Evolutionary conservation across 1,140 invertebrate species (phyloP), one percentile per base, ranked within the genome.

Genomic region (Teleogryllus occipitalis): DNA sequence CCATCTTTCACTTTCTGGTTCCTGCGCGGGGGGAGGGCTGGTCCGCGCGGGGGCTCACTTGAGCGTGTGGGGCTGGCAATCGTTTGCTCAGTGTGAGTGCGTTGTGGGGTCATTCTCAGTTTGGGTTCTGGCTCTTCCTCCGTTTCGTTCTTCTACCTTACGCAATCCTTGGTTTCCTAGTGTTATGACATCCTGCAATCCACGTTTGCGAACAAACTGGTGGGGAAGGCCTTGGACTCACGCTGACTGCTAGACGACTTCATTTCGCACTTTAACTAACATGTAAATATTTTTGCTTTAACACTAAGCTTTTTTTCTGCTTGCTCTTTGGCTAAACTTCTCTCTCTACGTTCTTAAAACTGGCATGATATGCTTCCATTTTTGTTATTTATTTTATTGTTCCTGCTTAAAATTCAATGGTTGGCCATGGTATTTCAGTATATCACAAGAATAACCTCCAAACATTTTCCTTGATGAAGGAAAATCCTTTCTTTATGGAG

Each of bases 1-100:
- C 54, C 54, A 65, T 65, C 54, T 65, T 65, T 65, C 54, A 65
- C 54, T 65, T 65, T 65, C 54, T 65, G 54, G 18, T 65, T 65
- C 54, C 54, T 65, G 54, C 54, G 54, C 10, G 18, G 18, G 54
- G 10, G 10, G 10, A 10, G 10, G 54, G 54, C 10, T 3, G 10
- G 54, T 7, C 18, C 18, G 54, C 10, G 54, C 10, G 54, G 54
- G 7, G 18, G 54, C 10, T 10, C 18, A 7, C 10, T 65, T 65
- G 54, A 65, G 18, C 10, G 54, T 7, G 54, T 65, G 10, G 10
- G 54, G 18, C 10, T 14, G 54, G 54, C 2, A 65, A 7, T 7
- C 18, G 18, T 14, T 1, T 1, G 54, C 18, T 65, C 18, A 65
- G 54, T 2, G 54, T 1, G 54, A 65, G 18, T 65, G 54, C 54